These are phyloP conservation scores for Platyrinchus mystaceus DNA, from an alignment of 2,797 vertebrate genomes.

Conservation along the genomic window DNA sequence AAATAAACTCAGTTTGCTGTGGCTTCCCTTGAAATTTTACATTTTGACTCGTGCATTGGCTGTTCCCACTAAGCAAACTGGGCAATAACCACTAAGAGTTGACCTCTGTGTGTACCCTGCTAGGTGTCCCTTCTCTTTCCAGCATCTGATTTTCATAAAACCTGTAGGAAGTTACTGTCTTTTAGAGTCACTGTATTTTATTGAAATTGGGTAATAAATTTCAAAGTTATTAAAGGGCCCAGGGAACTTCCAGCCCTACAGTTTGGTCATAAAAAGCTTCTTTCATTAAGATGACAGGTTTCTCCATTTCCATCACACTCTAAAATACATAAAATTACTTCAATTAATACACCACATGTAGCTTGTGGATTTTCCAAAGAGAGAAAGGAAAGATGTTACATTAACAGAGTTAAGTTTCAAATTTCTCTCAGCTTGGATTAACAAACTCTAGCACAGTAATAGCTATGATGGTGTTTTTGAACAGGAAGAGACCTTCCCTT, in stretches of 20 bases:
- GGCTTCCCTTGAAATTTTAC: not conserved
- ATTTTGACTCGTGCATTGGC: not conserved
- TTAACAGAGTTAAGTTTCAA: not conserved
- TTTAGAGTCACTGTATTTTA: not conserved
- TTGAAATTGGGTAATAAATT: not conserved
- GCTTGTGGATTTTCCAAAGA: not conserved
- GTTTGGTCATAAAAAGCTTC: not conserved
- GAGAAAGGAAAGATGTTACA: not conserved
- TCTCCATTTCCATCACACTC: not conserved
- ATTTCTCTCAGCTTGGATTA: not conserved
- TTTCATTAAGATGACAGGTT: not conserved
- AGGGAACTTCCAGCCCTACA: not conserved
- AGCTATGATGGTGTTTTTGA: not conserved
- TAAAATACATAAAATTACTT: not conserved
- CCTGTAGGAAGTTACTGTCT: not conserved
- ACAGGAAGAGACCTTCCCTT: not conserved
- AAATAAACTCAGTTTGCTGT: not conserved
- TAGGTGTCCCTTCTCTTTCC: not conserved
- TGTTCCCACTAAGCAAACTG: not conserved
- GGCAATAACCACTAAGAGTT: not conserved
- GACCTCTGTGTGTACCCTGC: not conserved
- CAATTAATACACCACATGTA: not conserved
- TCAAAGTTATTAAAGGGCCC: not conserved
- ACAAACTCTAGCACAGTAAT: not conserved
- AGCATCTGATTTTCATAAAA: not conserved